phyloP scores from a whole-genome alignment of 1,140 invertebrate species.

The Danaus melanippus region DNA sequence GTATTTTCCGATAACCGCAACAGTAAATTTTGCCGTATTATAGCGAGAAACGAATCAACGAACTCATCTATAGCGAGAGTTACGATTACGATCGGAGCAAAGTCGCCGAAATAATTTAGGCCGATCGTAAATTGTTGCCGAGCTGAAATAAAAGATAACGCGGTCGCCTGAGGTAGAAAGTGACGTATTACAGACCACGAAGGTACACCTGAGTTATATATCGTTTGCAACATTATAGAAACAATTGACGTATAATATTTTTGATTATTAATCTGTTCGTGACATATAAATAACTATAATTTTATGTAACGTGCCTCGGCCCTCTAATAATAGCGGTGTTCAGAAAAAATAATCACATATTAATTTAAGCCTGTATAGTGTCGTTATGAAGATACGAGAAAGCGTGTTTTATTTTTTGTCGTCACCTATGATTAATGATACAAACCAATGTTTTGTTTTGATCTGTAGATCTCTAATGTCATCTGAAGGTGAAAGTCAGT shows the following conservation, averaged over 20 bases:
- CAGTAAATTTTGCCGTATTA: conserved; percentile 12
- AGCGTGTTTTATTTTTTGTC: conserved; percentile 12
- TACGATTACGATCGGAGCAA: conserved; percentile 15
- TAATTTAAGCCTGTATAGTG: no score
- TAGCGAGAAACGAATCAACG: conserved; percentile 9
- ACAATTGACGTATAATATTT: no score
- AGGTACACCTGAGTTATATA: conserved; percentile 8
- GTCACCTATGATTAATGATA: conserved; percentile 14
- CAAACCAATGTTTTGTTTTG: conserved; percentile 11
- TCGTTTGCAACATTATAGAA: no score
- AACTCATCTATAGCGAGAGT: conserved; percentile 1
- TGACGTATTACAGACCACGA: conserved; percentile 13
- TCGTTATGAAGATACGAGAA: no score
- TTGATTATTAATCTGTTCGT: no score
- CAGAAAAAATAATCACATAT: no score
- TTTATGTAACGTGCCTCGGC: no score
- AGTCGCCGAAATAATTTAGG: conserved; percentile 14
- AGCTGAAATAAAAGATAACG: conserved; percentile 16
- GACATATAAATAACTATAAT: no score
- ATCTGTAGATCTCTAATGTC: conserved; percentile 1
- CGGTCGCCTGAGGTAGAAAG: conserved; percentile 14
- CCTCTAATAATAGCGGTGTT: no score
- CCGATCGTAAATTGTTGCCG: conserved; percentile 12
- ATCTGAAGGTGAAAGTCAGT: conserved; percentile 10
- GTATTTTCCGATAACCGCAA: conserved; percentile 9